A percentile compares a stretch with the other conserved stretches of the same genome.
These are phyloP conservation scores for Parus major DNA, from an alignment of 2,113 vertebrate genomes.

Conservation along the genomic window DNA sequence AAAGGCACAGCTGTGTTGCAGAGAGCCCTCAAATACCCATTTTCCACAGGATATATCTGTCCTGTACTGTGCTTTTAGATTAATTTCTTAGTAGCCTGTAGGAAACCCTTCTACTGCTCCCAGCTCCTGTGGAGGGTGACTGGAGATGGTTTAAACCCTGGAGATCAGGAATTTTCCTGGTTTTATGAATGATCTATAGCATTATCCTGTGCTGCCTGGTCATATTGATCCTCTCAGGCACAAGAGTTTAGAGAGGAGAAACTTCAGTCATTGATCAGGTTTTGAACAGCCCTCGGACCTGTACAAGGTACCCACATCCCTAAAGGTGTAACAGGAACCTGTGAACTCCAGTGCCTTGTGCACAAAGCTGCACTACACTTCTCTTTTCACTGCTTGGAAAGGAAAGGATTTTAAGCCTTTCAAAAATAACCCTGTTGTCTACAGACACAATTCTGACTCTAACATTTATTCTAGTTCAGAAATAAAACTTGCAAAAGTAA, in stretches of 20 bases:
- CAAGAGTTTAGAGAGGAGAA: neutral
- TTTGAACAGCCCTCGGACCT: rapidly evolving
- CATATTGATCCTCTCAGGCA: neutral
- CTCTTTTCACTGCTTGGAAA: neutral
- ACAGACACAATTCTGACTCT: neutral
- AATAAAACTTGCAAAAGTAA: slow-evolving; percentile 28
- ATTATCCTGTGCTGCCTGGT: neutral
- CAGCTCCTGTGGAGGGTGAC: neutral
- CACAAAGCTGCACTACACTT: neutral
- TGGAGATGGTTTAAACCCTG: neutral
- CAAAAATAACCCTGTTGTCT: neutral
- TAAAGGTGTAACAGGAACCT: neutral
- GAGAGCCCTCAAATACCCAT: neutral
- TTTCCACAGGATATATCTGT: neutral
- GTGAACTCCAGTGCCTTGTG: neutral
- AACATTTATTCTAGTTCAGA: neutral
- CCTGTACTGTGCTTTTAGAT: neutral
- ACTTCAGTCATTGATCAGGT: neutral
- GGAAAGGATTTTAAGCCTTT: neutral
- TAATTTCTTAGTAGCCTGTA: neutral
- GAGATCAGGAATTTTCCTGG: neutral
- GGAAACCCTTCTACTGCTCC: neutral
- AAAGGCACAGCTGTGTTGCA: neutral
- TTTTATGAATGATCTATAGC: neutral
- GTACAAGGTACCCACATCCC: neutral